phyloP scores from a whole-genome alignment of 2,797 vertebrate genomes.

The Amniataba percoides region DNA sequence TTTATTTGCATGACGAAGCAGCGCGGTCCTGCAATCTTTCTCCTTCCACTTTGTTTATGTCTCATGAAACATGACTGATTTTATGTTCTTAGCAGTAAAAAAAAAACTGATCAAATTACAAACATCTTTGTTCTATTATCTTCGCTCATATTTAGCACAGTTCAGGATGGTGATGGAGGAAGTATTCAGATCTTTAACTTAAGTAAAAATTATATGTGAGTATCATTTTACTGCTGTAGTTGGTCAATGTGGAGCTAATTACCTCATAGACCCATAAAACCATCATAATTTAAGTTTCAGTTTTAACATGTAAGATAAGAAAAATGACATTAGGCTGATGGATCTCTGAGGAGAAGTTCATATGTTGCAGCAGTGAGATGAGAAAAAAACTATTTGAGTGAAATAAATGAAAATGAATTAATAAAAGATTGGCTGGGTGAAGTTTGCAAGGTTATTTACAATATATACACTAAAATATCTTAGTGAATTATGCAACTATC shows the following conservation, averaged over 20 bases:
- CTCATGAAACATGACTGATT: slow-evolving; percentile 21
- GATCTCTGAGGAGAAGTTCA: not conserved
- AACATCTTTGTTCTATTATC: not conserved
- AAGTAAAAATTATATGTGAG: not conserved
- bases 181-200: not conserved
- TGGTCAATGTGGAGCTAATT: not conserved
- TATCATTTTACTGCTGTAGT: not conserved
- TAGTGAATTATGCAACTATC: not conserved
- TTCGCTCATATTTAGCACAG: not conserved
- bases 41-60: not conserved
- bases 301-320: not conserved
- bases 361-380: not conserved
- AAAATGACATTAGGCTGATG: not conserved
- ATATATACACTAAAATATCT: not conserved
- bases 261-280: not conserved
- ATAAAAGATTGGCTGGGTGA: not conserved
- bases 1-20: slow-evolving; percentile 14
- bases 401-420: not conserved
- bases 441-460: not conserved
- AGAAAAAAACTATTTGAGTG: not conserved
- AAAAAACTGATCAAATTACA: not conserved
- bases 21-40: not conserved
- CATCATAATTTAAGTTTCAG: not conserved
- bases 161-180: not conserved
- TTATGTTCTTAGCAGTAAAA: not conserved